Evolutionary conservation across 2,888 invertebrate genomes (phyloP).

Genomic region (Trachelus troglodyta): DNA sequence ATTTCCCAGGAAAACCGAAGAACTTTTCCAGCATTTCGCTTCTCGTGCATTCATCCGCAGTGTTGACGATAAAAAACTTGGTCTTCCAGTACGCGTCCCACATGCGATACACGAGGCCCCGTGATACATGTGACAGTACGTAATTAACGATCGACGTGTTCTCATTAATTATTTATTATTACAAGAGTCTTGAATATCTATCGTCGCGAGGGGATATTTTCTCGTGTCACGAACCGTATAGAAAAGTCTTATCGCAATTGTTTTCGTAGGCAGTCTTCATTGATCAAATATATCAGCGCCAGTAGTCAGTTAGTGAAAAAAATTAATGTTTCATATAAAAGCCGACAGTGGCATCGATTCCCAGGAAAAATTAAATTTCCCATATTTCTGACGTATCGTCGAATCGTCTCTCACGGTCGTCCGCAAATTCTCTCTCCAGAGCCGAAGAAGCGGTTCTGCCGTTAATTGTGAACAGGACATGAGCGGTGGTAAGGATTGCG

Average conservation of each 20-base stretch:
- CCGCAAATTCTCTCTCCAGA: background rate
- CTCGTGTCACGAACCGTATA: background rate
- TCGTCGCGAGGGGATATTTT: background rate
- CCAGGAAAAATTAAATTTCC: background rate
- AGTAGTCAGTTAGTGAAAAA: background rate
- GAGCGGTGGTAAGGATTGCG: slow-evolving; percentile 62
- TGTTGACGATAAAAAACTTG: background rate
- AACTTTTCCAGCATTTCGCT: background rate
- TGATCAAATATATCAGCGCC: background rate
- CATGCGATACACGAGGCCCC: background rate
- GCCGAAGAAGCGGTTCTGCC: background rate
- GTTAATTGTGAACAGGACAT: background rate
- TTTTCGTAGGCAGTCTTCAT: background rate
- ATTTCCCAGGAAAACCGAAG: background rate
- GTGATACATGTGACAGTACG: background rate
- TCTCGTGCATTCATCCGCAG: background rate
- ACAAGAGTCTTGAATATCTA: background rate
- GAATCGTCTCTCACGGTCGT: background rate
- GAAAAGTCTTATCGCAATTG: background rate
- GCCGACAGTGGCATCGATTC: background rate
- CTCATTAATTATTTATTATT: background rate
- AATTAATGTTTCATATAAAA: background rate
- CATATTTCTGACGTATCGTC: background rate
- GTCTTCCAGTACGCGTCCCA: background rate
- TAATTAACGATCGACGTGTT: background rate